Evolutionary conservation across 2,797 vertebrate genomes (phyloP), one percentile per base, ranked within the genome.

Genomic region (Eupleurogrammus muticus): DNA sequence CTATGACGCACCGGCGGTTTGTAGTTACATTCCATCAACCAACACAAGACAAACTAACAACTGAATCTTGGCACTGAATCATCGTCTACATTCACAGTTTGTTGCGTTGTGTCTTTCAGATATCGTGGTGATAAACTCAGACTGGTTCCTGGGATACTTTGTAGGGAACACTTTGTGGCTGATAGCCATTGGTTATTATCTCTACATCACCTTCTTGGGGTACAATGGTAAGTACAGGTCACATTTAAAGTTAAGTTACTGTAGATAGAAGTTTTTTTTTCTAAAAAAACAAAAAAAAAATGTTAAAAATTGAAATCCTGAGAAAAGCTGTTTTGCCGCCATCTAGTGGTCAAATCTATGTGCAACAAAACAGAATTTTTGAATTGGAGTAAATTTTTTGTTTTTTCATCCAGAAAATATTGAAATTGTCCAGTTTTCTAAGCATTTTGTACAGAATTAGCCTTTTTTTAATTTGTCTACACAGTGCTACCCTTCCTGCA

Each of bases 141-240:
- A 96, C 16, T 97, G 96, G 79, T 96, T 98, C 82, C 67, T 97
- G 80, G 98, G 96, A 5, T 97, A 95, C 88, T 95, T 98, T 78
- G 92, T 98, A 19, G 98, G 98, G 11, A 99, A 99, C 75, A 98
- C 96, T 0, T 73, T 98, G 61, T 99, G 98, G 98, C 86, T 99
- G 69, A 92, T 97, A 59, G 96, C 97, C 14, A 96, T 99, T 0
- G 88, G 97, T 75, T 99, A 99, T 86, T 99, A 99, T 79, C 92
- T 99, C 79, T 99, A 99, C 24, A 97, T 99, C 86, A 99, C 98
- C 34, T 99, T 99, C 89, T 92, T 99, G 36, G 98, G 98, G 21
- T 99, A 99, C 86, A 99, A 94, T 9, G 97, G 98, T 99, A 82
- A 96, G 97, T 61, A 23, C 5, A 2, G 5, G 19, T 24, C 40